These are phyloP conservation scores for Hemicentrotus pulcherrimus DNA, from an alignment of 35 echinoderm and acorn worm genomes.

Conservation along the genomic window DNA sequence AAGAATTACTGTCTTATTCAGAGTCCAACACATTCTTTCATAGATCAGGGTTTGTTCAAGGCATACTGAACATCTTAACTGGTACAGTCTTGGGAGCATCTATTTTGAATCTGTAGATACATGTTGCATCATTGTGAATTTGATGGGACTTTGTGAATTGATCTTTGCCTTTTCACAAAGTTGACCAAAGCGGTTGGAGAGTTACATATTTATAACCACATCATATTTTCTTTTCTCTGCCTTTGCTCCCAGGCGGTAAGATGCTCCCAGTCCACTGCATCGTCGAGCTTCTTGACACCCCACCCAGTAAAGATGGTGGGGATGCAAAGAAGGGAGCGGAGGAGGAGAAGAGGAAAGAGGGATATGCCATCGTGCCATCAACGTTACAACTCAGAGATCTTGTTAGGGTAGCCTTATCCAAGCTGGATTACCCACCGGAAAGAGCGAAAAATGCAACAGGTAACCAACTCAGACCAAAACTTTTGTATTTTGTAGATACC, in stretches of 20 bases:
- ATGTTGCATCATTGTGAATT: too few relatives aligned
- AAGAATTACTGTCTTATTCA: too few relatives aligned
- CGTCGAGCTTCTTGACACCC: constrained; percentile 53
- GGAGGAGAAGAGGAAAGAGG: constrained; percentile 43
- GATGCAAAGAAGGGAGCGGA: constrained; percentile 16
- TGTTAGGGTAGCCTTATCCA: constrained; percentile 59
- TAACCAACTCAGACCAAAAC: background rate
- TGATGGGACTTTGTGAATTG: too few relatives aligned
- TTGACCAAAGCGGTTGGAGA: too few relatives aligned
- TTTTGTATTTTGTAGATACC: too few relatives aligned
- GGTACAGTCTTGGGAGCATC: too few relatives aligned
- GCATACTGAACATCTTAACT: too few relatives aligned
- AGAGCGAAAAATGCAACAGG: constrained; percentile 60
- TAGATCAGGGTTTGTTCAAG: too few relatives aligned
- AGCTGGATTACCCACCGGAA: constrained; percentile 60
- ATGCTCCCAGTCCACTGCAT: constrained; percentile 64
- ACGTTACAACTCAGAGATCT: constrained; percentile 59
- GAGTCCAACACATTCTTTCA: too few relatives aligned
- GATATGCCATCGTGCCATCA: constrained; percentile 69
- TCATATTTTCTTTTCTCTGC: background rate
- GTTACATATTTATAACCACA: background rate
- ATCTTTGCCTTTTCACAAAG: too few relatives aligned
- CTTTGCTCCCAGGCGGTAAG: constrained; percentile 32
- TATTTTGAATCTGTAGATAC: too few relatives aligned
- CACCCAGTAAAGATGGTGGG: background rate